Base-by-base conservation (phyloP, 2,797 vertebrate species). In the Lindbergichthys nudifrons region DNA sequence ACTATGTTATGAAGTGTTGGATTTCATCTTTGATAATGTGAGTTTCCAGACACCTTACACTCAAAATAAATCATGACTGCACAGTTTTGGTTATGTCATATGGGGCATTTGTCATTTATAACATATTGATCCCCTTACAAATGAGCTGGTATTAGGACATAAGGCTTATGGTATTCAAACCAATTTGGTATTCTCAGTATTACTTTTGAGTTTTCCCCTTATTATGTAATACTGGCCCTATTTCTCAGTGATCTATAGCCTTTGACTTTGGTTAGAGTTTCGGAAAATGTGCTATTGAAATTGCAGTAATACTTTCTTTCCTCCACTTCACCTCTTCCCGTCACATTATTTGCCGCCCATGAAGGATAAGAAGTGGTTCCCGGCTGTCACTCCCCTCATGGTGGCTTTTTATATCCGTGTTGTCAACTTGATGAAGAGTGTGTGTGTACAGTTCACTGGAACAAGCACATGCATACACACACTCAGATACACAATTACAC, bases 351-450 rank as follows among this genome's bases (percentile, higher is more conserved):
- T 19, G 54, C 50, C 7, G 18, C 21, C 14, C 18, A 36, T 72
- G 21, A 62, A 46, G 14, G 51, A 41, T 61, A 67, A 59, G 30
- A 73, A 62, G 39, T 2, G 3, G 77, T 84, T 81, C 77, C 85
- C 67, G 67, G 89, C 85, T 79, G 84, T 64, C 30, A 82, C 83
- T 85, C 81, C 71, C 16, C 13, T 65, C 7, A 74, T 70, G 48
- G 74, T 80, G 57, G n/a, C 65, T 62, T 68, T 66, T 62, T 68
- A 63, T 62, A 56, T 77, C 30, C 18, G 1, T 43, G 60, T 50
- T 69, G 59, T 77, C 60, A 57, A 45, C 52, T 56, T 69, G 58
- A 81, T 63, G 5, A 47, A 71, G 66, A 70, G 63, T 19, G 26
- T 62, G 72, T 73, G 72, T 73, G 48, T 72, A 59, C 53, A 10